Base-by-base conservation (phyloP, 2,113 vertebrate genomes). In the Gambusia holbrooki region DNA sequence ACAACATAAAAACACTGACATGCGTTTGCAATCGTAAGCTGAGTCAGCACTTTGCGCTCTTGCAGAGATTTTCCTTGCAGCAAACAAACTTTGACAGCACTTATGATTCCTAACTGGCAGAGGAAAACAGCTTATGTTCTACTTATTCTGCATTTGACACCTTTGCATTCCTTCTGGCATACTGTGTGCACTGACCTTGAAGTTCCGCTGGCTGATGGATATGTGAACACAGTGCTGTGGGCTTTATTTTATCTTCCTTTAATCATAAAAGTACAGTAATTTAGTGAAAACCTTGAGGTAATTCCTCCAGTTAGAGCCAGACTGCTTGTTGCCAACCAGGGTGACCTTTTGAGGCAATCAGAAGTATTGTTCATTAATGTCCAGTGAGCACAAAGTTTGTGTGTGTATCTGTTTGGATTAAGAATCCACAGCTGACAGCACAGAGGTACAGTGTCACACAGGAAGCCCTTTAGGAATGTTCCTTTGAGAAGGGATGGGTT, bases 401-500 rank as follows among this genome's bases (percentile, higher is more conserved):
- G 61, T 67, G 72, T 65, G 63, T 81, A 76, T 90, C 71, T 84
- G 66, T 82, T 80, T 78, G 84, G 85, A 92, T 92, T 85, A 91
- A 90, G 89, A 66, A 72, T 87, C 73, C 25, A 9, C 9, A 82
- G 79, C 88, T 79, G 87, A 88, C 90, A 88, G 68, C 84, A 71
- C 92, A 78, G 88, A 89, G 80, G 92, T 88, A 83, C 74, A 88
- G 89, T 92, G 89, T 91, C 90, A 91, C 90, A 90, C 84, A 79
- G 84, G 87, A 86, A 89, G 89, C 85, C 87, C 76, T 88, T 85
- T 80, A 87, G 93, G 92, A 94, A 94, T 94, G 92, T 90, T 82
- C 82, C 71, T 85, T 74, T 76, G 90, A 80, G 71, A 87, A 84
- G 90, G 88, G 94, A 95, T 95, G 93, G 92, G 88, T 91, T 90